A percentile compares a stretch with the other conserved stretches of the same genome.
Evolutionary conservation across 2,113 vertebrate species (phyloP).

Genomic region (Pardalotus punctatus): DNA sequence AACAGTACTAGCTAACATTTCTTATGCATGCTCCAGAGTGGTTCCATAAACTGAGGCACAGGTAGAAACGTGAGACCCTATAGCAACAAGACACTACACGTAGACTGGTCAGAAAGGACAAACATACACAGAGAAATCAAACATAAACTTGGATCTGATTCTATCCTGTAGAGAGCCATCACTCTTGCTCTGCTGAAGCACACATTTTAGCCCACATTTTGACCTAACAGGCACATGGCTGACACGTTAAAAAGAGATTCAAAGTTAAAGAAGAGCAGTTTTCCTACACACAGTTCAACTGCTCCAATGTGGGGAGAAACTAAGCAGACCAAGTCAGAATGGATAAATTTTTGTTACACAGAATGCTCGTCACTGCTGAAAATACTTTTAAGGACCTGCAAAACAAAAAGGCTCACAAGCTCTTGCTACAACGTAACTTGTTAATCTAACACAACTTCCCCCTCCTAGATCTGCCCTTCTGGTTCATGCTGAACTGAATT

Average conservation of each 20-base stretch:
- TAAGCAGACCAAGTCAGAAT: neutral
- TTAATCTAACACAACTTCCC: neutral
- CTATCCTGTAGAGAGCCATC: neutral
- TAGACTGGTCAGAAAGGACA: neutral
- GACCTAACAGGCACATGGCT: neutral
- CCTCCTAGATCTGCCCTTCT: neutral
- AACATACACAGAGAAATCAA: neutral
- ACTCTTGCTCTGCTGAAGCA: neutral
- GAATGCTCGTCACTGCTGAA: neutral
- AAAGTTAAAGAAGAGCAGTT: neutral
- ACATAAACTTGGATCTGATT: neutral
- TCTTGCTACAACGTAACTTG: neutral
- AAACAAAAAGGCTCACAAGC: neutral
- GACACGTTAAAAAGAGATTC: neutral
- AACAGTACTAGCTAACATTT: neutral
- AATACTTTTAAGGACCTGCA: neutral
- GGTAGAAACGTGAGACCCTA: neutral
- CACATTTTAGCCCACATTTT: neutral
- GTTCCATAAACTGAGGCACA: neutral
- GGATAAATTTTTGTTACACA: neutral
- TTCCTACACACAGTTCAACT: neutral
- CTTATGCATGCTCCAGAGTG: neutral
- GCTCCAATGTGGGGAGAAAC: neutral
- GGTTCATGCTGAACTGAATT: neutral
- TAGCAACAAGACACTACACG: neutral